These are phyloP conservation scores for Holocentrus rufus DNA, from an alignment of 2,797 vertebrate species.

Conservation along the genomic window DNA sequence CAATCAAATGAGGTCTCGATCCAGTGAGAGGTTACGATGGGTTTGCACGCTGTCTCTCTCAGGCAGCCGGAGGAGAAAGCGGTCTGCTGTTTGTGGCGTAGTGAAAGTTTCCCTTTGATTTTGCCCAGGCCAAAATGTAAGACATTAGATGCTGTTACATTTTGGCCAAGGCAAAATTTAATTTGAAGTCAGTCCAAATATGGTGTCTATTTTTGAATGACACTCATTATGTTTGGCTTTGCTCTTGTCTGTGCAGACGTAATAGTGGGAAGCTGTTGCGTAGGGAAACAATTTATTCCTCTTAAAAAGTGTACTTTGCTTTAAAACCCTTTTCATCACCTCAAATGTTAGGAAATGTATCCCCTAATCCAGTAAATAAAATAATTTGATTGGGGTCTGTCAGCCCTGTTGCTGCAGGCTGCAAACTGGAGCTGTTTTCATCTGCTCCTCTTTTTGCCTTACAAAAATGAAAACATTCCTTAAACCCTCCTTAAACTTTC, in stretches of 20 bases:
- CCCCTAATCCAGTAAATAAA: slow-evolving; percentile 7
- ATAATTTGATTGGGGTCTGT: slow-evolving; percentile 14
- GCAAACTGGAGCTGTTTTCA: neutral
- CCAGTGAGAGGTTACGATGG: slow-evolving; percentile 57
- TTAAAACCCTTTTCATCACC: slow-evolving; percentile 48
- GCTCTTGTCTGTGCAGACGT: neutral
- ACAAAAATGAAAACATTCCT: neutral
- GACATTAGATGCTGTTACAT: slow-evolving; percentile 62
- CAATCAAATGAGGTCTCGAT: slow-evolving; percentile 69
- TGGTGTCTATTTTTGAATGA: slow-evolving; percentile 54
- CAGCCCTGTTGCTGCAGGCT: neutral
- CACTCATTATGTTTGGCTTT: slow-evolving; percentile 45
- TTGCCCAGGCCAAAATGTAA: too few species aligned
- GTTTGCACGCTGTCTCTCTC: slow-evolving; percentile 46
- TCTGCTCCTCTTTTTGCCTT: neutral
- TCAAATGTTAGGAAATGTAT: slow-evolving; percentile 27
- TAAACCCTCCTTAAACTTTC: neutral
- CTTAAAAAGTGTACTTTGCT: slow-evolving; percentile 23
- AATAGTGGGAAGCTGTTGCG: neutral
- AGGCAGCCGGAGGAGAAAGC: slow-evolving; percentile 45
- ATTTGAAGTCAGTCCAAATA: slow-evolving; percentile 63
- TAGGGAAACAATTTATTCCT: slow-evolving; percentile 39
- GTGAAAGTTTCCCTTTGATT: slow-evolving; percentile 55
- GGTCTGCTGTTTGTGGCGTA: slow-evolving; percentile 29
- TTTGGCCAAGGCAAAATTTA: slow-evolving; percentile 53